Conservation (phyloP, 2,888 invertebrate genomes). For the Troides oblongomaculatus region DNA sequence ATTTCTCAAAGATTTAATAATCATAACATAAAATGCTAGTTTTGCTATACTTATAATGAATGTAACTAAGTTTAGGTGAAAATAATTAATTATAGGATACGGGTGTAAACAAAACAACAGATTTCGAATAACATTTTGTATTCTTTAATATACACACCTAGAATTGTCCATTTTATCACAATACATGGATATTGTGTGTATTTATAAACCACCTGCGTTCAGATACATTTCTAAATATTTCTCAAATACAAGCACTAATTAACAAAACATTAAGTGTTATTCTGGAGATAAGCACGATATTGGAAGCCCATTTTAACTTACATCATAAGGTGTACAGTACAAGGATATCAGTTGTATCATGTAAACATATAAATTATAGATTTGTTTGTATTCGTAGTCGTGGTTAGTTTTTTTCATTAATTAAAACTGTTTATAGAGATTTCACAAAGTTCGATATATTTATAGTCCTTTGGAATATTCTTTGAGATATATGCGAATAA, state of each 20-base stretch:
- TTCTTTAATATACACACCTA: constrained; percentile 78
- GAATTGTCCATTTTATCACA: constrained; percentile 70
- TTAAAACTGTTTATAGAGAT: no score
- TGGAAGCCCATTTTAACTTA: constrained; percentile 46
- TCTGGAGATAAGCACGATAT: constrained; percentile 39
- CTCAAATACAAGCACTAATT: constrained; percentile 44
- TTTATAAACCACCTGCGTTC: constrained; percentile 74
- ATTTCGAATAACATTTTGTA: constrained; percentile 73
- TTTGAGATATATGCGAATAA: no score
- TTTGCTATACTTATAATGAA: no score
- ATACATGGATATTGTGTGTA: constrained; percentile 64
- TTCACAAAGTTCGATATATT: no score
- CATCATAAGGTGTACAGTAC: constrained; percentile 33
- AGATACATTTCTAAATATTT: constrained; percentile 60
- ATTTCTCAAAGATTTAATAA: no score
- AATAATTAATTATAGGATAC: background rate
- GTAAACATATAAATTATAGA: no score
- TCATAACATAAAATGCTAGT: no score
- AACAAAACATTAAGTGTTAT: constrained; percentile 37
- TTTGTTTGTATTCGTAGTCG: no score
- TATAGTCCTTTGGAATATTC: no score
- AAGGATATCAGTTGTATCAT: background rate
- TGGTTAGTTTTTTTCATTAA: no score
- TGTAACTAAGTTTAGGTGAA: no score
- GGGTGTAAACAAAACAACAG: constrained; percentile 44